Evolutionary conservation across 2,888 invertebrate genomes (phyloP), one percentile per base, ranked within the genome.

Genomic region (Protodeltote pygarga): DNA sequence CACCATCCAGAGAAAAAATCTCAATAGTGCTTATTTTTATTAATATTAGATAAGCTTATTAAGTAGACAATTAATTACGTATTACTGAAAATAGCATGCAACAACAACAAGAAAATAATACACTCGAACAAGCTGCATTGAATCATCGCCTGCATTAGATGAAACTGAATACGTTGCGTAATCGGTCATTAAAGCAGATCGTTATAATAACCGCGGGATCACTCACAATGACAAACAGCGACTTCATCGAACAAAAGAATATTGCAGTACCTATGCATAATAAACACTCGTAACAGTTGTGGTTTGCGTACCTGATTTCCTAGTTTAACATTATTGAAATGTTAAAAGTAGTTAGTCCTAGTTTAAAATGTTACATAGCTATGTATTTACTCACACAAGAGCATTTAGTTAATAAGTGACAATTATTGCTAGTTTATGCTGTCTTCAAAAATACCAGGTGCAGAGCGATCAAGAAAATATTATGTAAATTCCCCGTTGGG

Each of bases 131-230:
- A 71, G 77, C 61, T 77, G 73, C 76, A 79, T 74, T 79, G 79
- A 79, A 79, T 81, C 81, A 83, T 80, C 80, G 73, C 75, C 74
- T 65, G 71, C 76, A 73, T 81, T 79, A 80, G 74, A 81, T 79
- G 73, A 58, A 77, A 75, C 71, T 65, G 73, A 68, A 75, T 63
- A 69, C 66, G 75, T 85, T 86, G 75, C 81, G 81, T 78, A 86
- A 88, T 81, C 80, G 72, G 71, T 81, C 82, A 85, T 86, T 85
- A 82, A 64, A 81, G 73, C 67, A 73, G 71, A 77, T 78, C 48
- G 61, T 60, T 55, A 50, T 69, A 71, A 66, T 59, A 65, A 69
- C 62, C 55, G 50, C 48, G 52, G 34, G 53, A 62, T 57, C 60
- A 48, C 45, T 52, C 66, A 49, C 64, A 66, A 58, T 66, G 64